Percentiles rank a stretch among this genome's conserved stretches.
Conservation (phyloP, 1,140 invertebrate species). For the Temnothorax curvispinosus region DNA sequence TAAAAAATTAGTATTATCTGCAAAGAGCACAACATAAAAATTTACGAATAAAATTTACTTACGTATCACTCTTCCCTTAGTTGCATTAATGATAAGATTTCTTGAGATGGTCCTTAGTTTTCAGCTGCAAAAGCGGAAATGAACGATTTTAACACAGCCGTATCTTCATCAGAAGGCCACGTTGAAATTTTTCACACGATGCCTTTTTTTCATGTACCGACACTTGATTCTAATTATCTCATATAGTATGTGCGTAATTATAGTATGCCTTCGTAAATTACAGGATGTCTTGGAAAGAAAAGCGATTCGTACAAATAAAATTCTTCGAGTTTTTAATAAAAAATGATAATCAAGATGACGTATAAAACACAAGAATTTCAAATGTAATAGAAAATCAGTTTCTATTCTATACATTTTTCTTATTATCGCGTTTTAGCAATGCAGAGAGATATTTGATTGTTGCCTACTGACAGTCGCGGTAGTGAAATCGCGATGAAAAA, state of each 20-base stretch:
- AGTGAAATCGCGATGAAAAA: slow-evolving; percentile 37
- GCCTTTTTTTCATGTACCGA: slow-evolving; percentile 32
- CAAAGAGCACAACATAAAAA: not conserved
- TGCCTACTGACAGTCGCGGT: not conserved
- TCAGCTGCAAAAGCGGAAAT: slow-evolving; percentile 36
- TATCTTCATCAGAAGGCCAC: slow-evolving; percentile 49
- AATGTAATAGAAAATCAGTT: not conserved
- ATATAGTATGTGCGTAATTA: slow-evolving; percentile 37
- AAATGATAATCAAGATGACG: not conserved
- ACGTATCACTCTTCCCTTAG: not conserved
- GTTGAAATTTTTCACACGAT: slow-evolving; percentile 53
- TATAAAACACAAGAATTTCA: not conserved
- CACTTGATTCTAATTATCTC: slow-evolving; percentile 57
- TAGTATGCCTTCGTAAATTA: slow-evolving; percentile 44
- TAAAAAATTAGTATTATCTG: not conserved
- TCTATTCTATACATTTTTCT: not conserved
- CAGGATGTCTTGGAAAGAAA: slow-evolving; percentile 39
- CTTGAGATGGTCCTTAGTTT: not conserved
- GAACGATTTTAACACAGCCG: slow-evolving; percentile 41
- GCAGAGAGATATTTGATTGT: not conserved
- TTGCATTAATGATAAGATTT: slow-evolving; percentile 15
- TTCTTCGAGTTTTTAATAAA: not conserved
- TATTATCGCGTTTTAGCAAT: not conserved
- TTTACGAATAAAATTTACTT: not conserved
- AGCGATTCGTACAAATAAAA: not conserved